These are phyloP conservation scores for Ectemnius cavifrons DNA, from an alignment of 2,888 invertebrate genomes.

Conservation along the genomic window DNA sequence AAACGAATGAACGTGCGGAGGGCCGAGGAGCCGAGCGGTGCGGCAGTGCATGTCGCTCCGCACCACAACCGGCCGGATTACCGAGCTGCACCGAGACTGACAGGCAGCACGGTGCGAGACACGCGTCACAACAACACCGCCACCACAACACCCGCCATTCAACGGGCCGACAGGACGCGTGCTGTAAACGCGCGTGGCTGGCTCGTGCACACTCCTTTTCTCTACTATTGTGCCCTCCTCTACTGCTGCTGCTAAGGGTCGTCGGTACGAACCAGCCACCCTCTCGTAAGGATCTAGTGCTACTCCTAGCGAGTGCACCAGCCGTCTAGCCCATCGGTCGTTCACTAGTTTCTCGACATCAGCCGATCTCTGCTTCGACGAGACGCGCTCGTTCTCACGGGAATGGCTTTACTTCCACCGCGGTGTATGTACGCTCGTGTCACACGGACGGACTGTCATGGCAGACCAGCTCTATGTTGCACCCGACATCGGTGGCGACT, in stretches of 20 bases:
- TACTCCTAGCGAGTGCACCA: not conserved
- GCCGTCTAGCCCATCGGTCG: constrained; percentile 25
- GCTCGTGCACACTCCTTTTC: not conserved
- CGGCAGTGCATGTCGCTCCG: not conserved
- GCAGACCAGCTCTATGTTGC: constrained; percentile 84
- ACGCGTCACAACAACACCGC: constrained; percentile 67
- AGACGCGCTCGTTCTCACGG: constrained; percentile 24
- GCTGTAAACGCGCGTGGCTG: constrained; percentile 24
- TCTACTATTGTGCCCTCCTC: not conserved
- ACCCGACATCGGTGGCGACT: constrained; percentile 56
- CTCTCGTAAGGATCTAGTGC: constrained; percentile 7
- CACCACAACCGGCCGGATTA: constrained; percentile 22
- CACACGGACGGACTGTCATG: constrained; percentile 65
- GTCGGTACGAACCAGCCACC: constrained; percentile 8
- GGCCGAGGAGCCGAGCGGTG: too few relatives aligned
- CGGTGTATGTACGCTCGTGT: constrained; percentile 50
- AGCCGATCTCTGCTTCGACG: constrained; percentile 35
- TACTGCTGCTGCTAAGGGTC: not conserved
- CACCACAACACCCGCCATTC: constrained; percentile 64
- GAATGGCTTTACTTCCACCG: constrained; percentile 9
- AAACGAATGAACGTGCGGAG: not conserved
- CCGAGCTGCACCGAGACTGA: constrained; percentile 54
- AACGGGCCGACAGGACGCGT: constrained; percentile 43
- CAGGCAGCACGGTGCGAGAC: constrained; percentile 62
- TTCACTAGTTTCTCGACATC: constrained; percentile 24